Evolutionary conservation across 2,797 vertebrate genomes (phyloP).

Genomic region (Parauchenoglanis punctatus): DNA sequence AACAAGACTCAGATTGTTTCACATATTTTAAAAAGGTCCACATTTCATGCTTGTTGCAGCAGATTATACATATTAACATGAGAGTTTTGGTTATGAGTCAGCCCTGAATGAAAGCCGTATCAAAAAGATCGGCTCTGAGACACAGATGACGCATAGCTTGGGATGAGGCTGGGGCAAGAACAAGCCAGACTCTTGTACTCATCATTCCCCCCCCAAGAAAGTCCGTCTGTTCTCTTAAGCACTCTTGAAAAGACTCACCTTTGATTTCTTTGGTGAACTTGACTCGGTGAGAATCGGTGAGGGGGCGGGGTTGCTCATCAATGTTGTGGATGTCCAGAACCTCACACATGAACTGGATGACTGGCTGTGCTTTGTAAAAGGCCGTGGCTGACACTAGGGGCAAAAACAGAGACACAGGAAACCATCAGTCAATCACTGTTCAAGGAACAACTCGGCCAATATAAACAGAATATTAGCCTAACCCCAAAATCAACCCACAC

Average conservation of each 20-base stretch:
- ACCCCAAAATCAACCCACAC: not conserved
- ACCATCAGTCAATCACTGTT: not conserved
- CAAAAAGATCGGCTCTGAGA: slow-evolving; percentile 20
- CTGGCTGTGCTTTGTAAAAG: slow-evolving; percentile 99
- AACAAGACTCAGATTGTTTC: not conserved
- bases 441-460: not conserved
- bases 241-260: slow-evolving; percentile 71
- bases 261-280: slow-evolving; percentile 99
- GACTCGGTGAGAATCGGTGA: slow-evolving; percentile 98
- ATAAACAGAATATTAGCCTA: not conserved
- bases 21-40: not conserved
- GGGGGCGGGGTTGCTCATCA: slow-evolving; percentile 95
- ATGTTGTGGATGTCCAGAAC: slow-evolving; percentile 99
- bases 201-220: not conserved
- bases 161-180: not conserved
- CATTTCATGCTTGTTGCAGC: slow-evolving; percentile 15
- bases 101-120: not conserved
- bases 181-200: not conserved
- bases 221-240: no score
- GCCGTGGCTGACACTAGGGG: slow-evolving; percentile 94
- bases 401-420: not conserved
- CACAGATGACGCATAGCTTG: slow-evolving; percentile 7
- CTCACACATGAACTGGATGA: slow-evolving; percentile 99
- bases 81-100: slow-evolving; percentile 33
- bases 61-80: slow-evolving; percentile 5